Evolutionary conservation across 1,140 invertebrate species (phyloP).

Genomic region (Ectropis grisescens): DNA sequence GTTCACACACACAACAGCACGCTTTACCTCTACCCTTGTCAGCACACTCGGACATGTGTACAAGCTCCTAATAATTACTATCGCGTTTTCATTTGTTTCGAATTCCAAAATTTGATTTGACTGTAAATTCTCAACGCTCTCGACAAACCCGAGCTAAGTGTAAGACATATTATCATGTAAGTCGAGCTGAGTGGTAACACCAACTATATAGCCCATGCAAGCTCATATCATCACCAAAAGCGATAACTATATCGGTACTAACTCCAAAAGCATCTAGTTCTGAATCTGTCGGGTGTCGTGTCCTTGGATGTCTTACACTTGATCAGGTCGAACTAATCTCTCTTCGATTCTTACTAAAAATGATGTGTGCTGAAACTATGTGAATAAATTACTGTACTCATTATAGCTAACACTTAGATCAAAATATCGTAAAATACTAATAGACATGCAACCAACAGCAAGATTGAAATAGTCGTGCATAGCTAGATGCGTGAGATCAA

Average conservation of each 20-base stretch:
- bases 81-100: slow-evolving; percentile 25
- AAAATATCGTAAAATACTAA: slow-evolving; percentile 35
- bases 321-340: slow-evolving; percentile 37
- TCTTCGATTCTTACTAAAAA: slow-evolving; percentile 51
- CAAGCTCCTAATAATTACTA: slow-evolving; percentile 34
- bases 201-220: slow-evolving; percentile 25
- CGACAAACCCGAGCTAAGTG: slow-evolving; percentile 56
- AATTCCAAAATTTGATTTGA: slow-evolving; percentile 13
- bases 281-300: no score
- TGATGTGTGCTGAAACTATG: slow-evolving; percentile 63
- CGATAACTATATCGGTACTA: no score
- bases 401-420: slow-evolving; percentile 59
- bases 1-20: slow-evolving; percentile 52
- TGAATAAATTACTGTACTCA: slow-evolving; percentile 49
- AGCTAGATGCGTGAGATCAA: slow-evolving; percentile 63
- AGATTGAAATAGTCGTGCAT: slow-evolving; percentile 62
- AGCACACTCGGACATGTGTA: slow-evolving; percentile 17
- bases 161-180: slow-evolving; percentile 34
- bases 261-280: no score
- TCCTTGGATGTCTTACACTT: slow-evolving; percentile 54
- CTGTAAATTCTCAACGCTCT: slow-evolving; percentile 70
- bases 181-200: slow-evolving; percentile 8
- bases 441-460: slow-evolving; percentile 57
- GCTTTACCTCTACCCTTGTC: slow-evolving; percentile 35
- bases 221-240: slow-evolving; percentile 17